Evolutionary conservation across 2,797 vertebrate genomes (phyloP).

Genomic region (Poecile montanus): DNA sequence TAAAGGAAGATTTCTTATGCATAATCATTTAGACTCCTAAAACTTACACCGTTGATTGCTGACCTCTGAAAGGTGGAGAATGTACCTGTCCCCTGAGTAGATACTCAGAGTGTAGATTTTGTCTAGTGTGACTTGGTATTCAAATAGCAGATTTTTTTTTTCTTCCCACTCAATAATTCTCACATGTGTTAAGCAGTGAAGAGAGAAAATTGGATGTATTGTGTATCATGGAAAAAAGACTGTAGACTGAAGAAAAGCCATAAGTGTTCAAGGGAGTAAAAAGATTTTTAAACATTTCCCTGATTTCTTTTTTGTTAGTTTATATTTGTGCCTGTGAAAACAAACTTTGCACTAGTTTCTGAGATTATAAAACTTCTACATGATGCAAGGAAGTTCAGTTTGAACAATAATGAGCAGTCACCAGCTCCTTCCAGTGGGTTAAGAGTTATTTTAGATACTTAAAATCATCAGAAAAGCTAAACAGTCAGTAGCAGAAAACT

Average conservation of each 20-base stretch:
- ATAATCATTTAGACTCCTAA: slow-evolving; percentile 1
- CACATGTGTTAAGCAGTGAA: not conserved
- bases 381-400: not conserved
- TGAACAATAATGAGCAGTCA: not conserved
- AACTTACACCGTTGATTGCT: not conserved
- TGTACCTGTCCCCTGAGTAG: slow-evolving; percentile 23
- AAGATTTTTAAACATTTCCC: not conserved
- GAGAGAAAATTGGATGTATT: slow-evolving; percentile 46
- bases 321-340: not conserved
- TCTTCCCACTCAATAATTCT: not conserved
- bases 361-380: not conserved
- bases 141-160: not conserved
- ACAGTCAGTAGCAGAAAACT: not conserved
- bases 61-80: slow-evolving; percentile 8
- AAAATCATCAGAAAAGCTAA: not conserved
- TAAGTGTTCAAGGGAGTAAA: not conserved
- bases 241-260: not conserved
- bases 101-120: not conserved
- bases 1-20: not conserved
- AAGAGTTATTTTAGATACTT: not conserved
- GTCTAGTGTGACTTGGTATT: slow-evolving; percentile 26
- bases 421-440: not conserved
- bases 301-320: slow-evolving; percentile 2
- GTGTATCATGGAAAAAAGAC: not conserved
- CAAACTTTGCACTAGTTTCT: not conserved